Evolutionary conservation across 2,888 invertebrate species (phyloP).

Genomic region (Octodonta nipae): DNA sequence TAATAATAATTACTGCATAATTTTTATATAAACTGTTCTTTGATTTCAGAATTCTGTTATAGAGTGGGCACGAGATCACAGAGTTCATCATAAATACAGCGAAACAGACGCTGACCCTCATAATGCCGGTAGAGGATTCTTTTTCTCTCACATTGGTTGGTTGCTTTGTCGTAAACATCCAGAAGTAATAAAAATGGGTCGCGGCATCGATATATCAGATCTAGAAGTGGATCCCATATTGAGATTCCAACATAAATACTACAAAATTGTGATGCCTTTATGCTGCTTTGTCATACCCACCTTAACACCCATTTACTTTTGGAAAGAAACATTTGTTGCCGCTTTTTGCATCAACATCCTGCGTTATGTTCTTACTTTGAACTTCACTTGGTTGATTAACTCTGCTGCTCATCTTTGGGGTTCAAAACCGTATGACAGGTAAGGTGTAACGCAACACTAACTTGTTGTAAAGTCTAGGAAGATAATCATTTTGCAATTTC

Average conservation of each 20-base stretch:
- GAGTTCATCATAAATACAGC: conserved; percentile 84
- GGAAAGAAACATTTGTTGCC: conserved; percentile 58
- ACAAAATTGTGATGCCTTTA: conserved; percentile 56
- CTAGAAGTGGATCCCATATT: conserved; percentile 68
- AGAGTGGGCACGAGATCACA: conserved; percentile 69
- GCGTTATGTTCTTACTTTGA: conserved; percentile 64
- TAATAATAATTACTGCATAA: too few relatives aligned
- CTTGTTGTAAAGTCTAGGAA: too few relatives aligned
- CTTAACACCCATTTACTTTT: conserved; percentile 55
- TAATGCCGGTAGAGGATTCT: conserved; percentile 83
- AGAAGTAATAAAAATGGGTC: conserved; percentile 74
- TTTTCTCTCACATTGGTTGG: conserved; percentile 95
- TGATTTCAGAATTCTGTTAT: conserved; percentile 57
- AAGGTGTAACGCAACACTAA: too few relatives aligned
- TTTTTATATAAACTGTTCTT: too few relatives aligned
- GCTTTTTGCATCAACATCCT: conserved; percentile 59
- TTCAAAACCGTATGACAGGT: conserved; percentile 60
- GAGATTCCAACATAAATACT: conserved; percentile 61
- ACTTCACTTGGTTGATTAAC: conserved; percentile 80
- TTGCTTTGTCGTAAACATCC: conserved; percentile 81
- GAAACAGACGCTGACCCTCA: conserved; percentile 92
- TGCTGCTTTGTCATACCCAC: conserved; percentile 69
- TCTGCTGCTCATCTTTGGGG: conserved; percentile 77
- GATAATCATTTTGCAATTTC: too few relatives aligned
- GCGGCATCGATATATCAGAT: conserved; percentile 73